These are phyloP conservation scores for Homarus gammarus DNA, from an alignment of 2,888 invertebrate genomes.

Conservation along the genomic window DNA sequence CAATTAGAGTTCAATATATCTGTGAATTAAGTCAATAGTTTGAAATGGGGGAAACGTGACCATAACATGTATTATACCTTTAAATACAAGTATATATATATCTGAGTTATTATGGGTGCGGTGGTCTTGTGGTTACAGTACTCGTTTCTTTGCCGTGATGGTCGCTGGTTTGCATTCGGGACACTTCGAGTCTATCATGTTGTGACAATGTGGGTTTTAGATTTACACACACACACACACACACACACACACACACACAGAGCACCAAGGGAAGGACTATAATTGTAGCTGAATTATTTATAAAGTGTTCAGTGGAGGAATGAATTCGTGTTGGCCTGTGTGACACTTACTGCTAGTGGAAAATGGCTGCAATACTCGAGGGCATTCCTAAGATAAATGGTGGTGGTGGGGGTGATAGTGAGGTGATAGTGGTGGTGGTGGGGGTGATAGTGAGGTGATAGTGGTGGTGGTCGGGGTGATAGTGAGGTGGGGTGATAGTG, in stretches of 20 bases:
- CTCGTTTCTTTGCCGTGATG: too few relatives aligned
- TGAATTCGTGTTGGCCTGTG: background rate
- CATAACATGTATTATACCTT: too few relatives aligned
- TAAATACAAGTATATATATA: too few relatives aligned
- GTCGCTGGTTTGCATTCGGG: too few relatives aligned
- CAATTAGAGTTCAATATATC: too few relatives aligned
- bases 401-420: background rate
- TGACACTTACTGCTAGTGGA: background rate
- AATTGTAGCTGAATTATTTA: conserved; percentile 5
- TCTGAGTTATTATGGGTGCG: too few relatives aligned
- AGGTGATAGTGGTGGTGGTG: background rate
- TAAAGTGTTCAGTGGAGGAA: background rate
- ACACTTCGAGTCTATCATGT: too few relatives aligned
- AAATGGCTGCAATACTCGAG: background rate
- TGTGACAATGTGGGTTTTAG: too few relatives aligned
- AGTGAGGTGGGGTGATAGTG: background rate
- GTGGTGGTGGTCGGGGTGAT: background rate
- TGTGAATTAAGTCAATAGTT: too few relatives aligned
- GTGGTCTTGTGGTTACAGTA: too few relatives aligned
- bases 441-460: background rate
- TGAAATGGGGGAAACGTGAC: too few relatives aligned
- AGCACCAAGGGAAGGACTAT: background rate
- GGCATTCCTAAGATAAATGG: background rate
- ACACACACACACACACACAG: conserved; percentile 32
- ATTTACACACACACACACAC: background rate